These are phyloP conservation scores for Hypotaenidia okinawae DNA, from an alignment of 2,797 vertebrate genomes.

Conservation along the genomic window DNA sequence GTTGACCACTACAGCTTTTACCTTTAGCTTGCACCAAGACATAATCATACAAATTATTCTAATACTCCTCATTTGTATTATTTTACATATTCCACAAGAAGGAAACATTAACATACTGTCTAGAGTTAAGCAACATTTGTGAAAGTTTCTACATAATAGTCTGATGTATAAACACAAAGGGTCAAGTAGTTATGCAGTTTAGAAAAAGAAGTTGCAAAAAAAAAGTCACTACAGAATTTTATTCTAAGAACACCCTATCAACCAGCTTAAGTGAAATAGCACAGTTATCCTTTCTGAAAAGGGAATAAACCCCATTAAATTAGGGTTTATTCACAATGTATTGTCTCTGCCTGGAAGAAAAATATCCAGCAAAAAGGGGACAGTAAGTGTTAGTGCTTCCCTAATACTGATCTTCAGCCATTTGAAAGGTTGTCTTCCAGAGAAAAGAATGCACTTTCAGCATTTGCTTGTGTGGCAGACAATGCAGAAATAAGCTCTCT, in stretches of 20 bases:
- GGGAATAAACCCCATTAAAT: not conserved
- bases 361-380: not conserved
- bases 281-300: not conserved
- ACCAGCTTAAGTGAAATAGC: not conserved
- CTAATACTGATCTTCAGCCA: not conserved
- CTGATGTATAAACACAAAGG: not conserved
- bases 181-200: not conserved
- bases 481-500: not conserved
- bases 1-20: not conserved
- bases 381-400: not conserved
- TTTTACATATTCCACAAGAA: not conserved
- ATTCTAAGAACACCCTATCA: not conserved
- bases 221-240: not conserved
- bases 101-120: not conserved
- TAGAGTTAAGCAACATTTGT: not conserved
- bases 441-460: not conserved
- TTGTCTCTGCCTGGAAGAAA: not conserved
- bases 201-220: not conserved
- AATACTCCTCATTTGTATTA: not conserved
- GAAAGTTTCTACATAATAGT: not conserved
- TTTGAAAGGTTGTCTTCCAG: not conserved
- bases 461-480: not conserved
- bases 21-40: not conserved
- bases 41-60: accelerated
- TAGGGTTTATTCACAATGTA: not conserved